Conservation (phyloP, 2,888 invertebrate genomes). For the Halictus ligatus region DNA sequence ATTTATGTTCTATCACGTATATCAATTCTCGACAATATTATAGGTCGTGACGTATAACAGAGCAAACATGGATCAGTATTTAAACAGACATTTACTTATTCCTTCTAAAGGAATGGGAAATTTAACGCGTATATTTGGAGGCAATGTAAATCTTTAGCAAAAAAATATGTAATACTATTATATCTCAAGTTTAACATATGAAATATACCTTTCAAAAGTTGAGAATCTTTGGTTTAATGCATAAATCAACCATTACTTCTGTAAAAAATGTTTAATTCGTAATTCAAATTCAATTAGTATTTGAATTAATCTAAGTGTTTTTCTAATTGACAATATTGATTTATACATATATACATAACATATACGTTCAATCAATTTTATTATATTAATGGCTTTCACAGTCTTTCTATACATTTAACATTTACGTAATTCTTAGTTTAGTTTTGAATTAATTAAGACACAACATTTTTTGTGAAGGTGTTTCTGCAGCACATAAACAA, state of each 20-base stretch:
- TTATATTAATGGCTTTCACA: slow-evolving; percentile 16
- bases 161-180: slow-evolving; percentile 55
- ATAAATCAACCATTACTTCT: slow-evolving; percentile 50
- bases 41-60: slow-evolving; percentile 47
- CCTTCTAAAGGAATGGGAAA: slow-evolving; percentile 43
- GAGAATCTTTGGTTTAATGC: slow-evolving; percentile 43
- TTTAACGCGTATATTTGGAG: slow-evolving; percentile 37
- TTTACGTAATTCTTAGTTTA: slow-evolving; percentile 18
- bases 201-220: slow-evolving; percentile 58
- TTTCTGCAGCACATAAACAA: slow-evolving; percentile 38
- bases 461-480: slow-evolving; percentile 58
- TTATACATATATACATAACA: neutral
- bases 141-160: slow-evolving; percentile 55
- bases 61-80: slow-evolving; percentile 57
- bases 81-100: slow-evolving; percentile 43
- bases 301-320: neutral
- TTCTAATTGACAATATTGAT: slow-evolving; percentile 10
- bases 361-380: slow-evolving; percentile 12
- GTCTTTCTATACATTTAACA: slow-evolving; percentile 20
- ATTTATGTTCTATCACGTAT: slow-evolving; percentile 17
- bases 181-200: slow-evolving; percentile 49
- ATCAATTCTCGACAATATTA: slow-evolving; percentile 28
- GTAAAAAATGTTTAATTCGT: slow-evolving; percentile 16
- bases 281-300: slow-evolving; percentile 11
- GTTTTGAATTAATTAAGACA: slow-evolving; percentile 20